phyloP scores from a whole-genome alignment of 2,113 vertebrate genomes.

The Sakesphorus luctuosus region DNA sequence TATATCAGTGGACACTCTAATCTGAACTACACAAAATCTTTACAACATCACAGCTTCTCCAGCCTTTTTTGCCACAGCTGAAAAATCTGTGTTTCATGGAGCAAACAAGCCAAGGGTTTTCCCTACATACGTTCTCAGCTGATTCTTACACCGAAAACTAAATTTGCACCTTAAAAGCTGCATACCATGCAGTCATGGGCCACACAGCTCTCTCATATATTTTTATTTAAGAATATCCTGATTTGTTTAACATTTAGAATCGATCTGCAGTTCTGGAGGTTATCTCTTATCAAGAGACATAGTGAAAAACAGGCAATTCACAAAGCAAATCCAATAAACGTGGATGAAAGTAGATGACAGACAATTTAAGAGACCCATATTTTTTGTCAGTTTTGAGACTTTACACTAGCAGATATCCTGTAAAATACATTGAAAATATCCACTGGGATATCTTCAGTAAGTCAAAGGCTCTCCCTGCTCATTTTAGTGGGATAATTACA shows the following conservation, averaged over 20 bases:
- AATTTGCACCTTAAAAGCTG: not conserved
- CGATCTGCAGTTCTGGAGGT: not conserved
- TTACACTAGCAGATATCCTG: not conserved
- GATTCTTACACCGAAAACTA: not conserved
- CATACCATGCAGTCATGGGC: not conserved
- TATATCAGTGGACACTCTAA: not conserved
- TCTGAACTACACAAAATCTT: not conserved
- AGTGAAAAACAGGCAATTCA: not conserved
- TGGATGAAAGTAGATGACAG: not conserved
- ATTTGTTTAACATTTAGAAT: not conserved
- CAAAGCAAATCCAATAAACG: not conserved
- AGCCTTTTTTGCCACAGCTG: not conserved
- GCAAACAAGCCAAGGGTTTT: not conserved
- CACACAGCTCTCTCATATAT: not conserved
- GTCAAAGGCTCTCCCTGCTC: not conserved
- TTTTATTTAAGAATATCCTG: not conserved
- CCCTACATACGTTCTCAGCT: not conserved
- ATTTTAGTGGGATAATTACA: not conserved
- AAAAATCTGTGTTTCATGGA: not conserved
- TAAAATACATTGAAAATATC: not conserved
- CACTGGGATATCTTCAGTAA: not conserved
- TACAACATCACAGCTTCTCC: not conserved
- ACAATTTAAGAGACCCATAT: not conserved
- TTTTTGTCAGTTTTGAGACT: not conserved
- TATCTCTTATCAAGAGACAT: not conserved